Percentiles rank a stretch among this genome's conserved stretches.
Conservation (phyloP, 1,140 invertebrate genomes). For the Cecropterus lyciades region DNA sequence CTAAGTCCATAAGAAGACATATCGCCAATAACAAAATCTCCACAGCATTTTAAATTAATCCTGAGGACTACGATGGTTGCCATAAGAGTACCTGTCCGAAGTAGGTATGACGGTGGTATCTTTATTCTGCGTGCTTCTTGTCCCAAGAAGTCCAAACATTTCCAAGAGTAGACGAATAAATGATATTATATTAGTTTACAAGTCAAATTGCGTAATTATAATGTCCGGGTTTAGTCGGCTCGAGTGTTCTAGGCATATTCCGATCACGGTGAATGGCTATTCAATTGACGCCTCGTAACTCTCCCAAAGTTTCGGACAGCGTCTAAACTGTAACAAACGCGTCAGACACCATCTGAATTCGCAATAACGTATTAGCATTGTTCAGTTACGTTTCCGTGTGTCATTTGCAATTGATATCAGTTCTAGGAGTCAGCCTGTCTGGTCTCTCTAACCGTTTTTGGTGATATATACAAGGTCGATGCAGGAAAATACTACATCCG, state of each 20-base stretch:
- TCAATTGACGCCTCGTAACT: slow-evolving; percentile 70
- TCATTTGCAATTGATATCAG: slow-evolving; percentile 76
- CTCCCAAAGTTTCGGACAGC: slow-evolving; percentile 58
- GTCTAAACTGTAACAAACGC: slow-evolving; percentile 61
- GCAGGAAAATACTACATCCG: slow-evolving; percentile 3
- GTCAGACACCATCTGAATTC: slow-evolving; percentile 51
- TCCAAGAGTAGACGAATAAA: background rate
- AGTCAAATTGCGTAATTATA: slow-evolving; percentile 28
- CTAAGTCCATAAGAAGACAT: too few relatives aligned
- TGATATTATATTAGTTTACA: background rate
- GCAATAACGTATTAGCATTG: slow-evolving; percentile 49
- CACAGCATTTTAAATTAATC: too few relatives aligned
- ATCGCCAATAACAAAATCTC: too few relatives aligned
- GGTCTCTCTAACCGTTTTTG: slow-evolving; percentile 41
- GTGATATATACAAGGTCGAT: slow-evolving; percentile 45
- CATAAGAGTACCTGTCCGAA: too few relatives aligned
- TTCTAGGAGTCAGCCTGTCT: slow-evolving; percentile 74
- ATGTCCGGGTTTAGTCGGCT: slow-evolving; percentile 52
- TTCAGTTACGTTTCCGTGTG: slow-evolving; percentile 55
- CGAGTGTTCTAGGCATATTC: slow-evolving; percentile 56
- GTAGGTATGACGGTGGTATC: too few relatives aligned
- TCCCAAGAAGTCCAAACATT: too few relatives aligned
- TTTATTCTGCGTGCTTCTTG: too few relatives aligned
- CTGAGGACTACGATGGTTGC: too few relatives aligned
- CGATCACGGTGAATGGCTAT: slow-evolving; percentile 51